Conservation (phyloP, 2,797 vertebrate genomes). For the Squalus acanthias region DNA sequence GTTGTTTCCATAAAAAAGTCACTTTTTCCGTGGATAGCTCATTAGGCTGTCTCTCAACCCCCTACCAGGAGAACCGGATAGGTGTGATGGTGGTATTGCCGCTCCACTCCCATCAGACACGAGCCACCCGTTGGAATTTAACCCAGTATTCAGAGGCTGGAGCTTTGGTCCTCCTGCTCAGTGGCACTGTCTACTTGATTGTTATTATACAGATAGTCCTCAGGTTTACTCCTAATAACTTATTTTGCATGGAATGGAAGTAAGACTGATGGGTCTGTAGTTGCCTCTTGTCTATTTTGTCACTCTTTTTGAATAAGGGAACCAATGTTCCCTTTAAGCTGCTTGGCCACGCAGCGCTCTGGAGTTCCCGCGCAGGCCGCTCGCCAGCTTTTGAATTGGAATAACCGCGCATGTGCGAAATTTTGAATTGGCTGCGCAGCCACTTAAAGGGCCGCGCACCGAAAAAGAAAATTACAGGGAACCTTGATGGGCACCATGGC, state of each 20-base stretch:
- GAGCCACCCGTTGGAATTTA: not conserved
- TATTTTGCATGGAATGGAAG: not conserved
- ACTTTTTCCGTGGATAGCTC: no score
- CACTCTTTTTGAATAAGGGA: not conserved
- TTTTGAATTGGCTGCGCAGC: no score
- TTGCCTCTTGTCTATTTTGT: not conserved
- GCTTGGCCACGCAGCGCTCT: no score
- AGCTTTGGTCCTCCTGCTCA: not conserved
- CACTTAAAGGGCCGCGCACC: no score
- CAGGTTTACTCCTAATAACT: not conserved
- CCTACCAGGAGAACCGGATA: not conserved
- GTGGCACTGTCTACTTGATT: not conserved
- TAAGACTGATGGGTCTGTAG: not conserved
- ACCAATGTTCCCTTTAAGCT: not conserved
- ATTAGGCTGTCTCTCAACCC: no score
- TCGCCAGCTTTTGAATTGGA: no score
- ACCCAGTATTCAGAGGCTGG: not conserved
- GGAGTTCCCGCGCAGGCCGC: no score
- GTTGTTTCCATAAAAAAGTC: not conserved
- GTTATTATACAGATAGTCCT: not conserved
- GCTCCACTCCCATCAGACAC: not conserved
- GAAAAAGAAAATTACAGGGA: no score
- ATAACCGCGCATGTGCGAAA: no score
- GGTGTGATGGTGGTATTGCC: not conserved
- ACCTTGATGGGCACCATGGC: no score